Evolutionary conservation across 92 coral and sea anemone species (phyloP), one percentile per base, ranked within the genome.

Genomic region (Muricea muricata): DNA sequence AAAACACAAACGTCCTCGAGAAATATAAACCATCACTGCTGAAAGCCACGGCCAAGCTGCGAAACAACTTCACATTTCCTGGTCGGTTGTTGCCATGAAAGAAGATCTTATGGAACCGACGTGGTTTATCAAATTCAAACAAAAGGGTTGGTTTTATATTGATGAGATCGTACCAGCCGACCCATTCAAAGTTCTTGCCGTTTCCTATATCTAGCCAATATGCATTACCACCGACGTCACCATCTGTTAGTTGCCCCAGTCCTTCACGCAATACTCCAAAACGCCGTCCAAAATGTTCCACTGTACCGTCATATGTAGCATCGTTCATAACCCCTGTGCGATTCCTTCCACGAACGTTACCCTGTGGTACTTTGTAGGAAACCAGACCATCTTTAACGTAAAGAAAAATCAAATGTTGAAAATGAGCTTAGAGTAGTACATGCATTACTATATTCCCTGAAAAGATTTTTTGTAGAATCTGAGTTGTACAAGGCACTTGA

Each of bases 231-330:
- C 99, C 99, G 13, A 94, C 73, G 41, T 86, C 89, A 1, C 99
- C 99, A 70, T 97, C 99, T 14, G 93, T 87, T 45, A 97, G 91
- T 90, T 97, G 99, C 10, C 99, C 99, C 58, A 97, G 87, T 14
- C 99, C 99, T 2, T 83, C 91, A 30, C 91, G 91, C 40, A 97
- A 84, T 9, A 92, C 90, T 34, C 99, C 98, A 14, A 80, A 57
- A 20, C 93, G 92, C 45, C 90, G 75, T 6, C 99, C 98, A 34
- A 87, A 92, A 6, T 89, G 84, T 14, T 92, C 86, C 33, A 96
- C 75, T 2, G 84, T 83, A 15, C 99, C 99, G 46, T 97, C 99
- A 61, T 97, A 97, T 13, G 98, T 95, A n/a, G 89, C 89, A 54
- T 97, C 99, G 14, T 88, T 91, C 82, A 83, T 85, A 24, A 92